A percentile compares a stretch with the other conserved stretches of the same genome.
These are phyloP conservation scores for Epinotia ramella DNA, from an alignment of 2,888 invertebrate species.

Conservation along the genomic window DNA sequence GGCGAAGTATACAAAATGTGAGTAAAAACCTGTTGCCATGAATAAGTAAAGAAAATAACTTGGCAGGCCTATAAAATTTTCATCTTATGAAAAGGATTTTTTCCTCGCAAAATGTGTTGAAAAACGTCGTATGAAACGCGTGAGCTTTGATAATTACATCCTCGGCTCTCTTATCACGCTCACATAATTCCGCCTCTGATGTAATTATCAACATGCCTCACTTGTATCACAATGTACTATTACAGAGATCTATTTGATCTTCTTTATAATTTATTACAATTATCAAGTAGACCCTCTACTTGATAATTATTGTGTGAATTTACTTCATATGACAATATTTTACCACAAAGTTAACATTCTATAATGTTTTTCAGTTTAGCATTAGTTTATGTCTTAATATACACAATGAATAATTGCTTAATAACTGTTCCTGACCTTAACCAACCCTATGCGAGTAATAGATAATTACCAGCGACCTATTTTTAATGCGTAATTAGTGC, in stretches of 20 bases:
- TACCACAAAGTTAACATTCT: conserved; percentile 20
- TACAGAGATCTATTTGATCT: background rate
- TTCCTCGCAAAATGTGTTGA: too few relatives aligned
- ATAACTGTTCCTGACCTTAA: conserved; percentile 29
- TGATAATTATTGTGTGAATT: conserved; percentile 1
- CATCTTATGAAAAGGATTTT: too few relatives aligned
- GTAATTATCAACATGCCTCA: too few relatives aligned
- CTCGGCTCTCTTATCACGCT: too few relatives aligned
- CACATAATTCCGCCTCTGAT: too few relatives aligned
- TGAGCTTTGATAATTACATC: too few relatives aligned
- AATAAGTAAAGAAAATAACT: too few relatives aligned
- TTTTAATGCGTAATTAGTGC: conserved; percentile 40
- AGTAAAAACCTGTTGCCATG: too few relatives aligned
- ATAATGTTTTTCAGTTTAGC: conserved; percentile 14
- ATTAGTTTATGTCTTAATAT: conserved; percentile 19
- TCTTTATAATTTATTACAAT: background rate
- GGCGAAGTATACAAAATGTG: too few relatives aligned
- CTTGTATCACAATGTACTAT: too few relatives aligned
- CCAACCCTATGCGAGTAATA: conserved; percentile 19
- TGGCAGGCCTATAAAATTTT: too few relatives aligned
- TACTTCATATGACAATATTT: conserved; percentile 9
- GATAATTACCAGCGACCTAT: conserved; percentile 37
- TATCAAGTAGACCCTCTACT: background rate
- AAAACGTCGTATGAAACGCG: too few relatives aligned
- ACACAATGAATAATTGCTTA: conserved; percentile 34